Base-by-base conservation (phyloP, 2,113 vertebrate species). In the Anser brachyrhynchus region DNA sequence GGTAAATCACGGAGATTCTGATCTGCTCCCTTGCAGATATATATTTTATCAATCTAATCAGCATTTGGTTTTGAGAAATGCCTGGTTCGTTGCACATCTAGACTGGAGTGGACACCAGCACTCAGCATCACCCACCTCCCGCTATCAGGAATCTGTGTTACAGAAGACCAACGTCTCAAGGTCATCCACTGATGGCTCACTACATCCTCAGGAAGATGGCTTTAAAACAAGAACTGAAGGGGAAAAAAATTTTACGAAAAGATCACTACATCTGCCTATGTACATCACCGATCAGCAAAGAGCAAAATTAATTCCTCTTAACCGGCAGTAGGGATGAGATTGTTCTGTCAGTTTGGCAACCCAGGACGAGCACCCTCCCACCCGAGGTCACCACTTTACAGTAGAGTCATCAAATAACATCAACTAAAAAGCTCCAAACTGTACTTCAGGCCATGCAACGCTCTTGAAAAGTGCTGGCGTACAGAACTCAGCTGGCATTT, bases 11-110 rank as follows among this genome's bases (percentile, higher is more conserved):
- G 72, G 90, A 74, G 74, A 67, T 66, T 43, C 90, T 52, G 13
- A 78, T 72, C 84, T 83, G 88, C 79, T 86, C 83, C 88, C 86
- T 59, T 65, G 76, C 90, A 93, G 72, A 52, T 22, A n/a, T 1
- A 4, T 2, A 3, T 54, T 64, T 52, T 6, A 72, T 39, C 89
- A 29, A 10, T 6, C 62, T 87, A 4, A 59, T 4, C 87, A 31
- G 59, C 1, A 3, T 6, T 20, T 26, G 61, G 18, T 57, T 84
- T 44, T 75, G 61, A 75, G 88, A 55, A 84, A 71, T 6, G 21
- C 87, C 82, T 28, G 41, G 22, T 17, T 61, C 65, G 0, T 3
- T 6, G 25, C 49, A 6, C 8, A 19, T 6, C 25, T 21, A 6
- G 37, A 6, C 12, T 33, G 72, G 52, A n/a, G 43, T 0, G 29